Conservation (phyloP, 2,113 vertebrate genomes). For the Pedionomus torquatus region DNA sequence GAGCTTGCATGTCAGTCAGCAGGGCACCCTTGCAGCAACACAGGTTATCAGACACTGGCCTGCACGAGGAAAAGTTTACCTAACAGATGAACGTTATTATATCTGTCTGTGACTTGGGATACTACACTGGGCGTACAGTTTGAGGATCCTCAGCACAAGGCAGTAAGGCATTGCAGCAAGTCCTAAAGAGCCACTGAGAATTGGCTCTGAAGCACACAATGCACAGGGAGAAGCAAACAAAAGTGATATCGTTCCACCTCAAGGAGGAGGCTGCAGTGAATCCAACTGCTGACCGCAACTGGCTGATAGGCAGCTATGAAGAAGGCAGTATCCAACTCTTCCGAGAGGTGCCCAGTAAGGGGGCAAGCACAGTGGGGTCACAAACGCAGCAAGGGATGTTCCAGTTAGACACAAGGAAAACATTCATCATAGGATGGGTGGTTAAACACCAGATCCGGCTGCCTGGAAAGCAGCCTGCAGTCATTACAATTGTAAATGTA, state of each 20-base stretch:
- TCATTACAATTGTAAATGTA: neutral
- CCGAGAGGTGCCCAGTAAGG: fast-evolving
- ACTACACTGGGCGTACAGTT: neutral
- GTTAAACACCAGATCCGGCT: neutral
- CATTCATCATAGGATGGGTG: neutral
- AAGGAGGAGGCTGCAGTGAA: neutral
- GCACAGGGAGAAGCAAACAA: neutral
- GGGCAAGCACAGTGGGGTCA: fast-evolving
- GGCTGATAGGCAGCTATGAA: neutral
- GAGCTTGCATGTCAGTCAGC: neutral
- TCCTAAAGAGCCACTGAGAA: neutral
- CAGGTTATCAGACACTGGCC: neutral
- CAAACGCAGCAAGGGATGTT: neutral
- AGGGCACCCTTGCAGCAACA: neutral
- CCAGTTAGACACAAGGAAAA: neutral
- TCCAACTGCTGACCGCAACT: neutral
- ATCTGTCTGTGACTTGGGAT: neutral
- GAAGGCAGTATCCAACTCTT: neutral
- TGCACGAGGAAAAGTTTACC: neutral
- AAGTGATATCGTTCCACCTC: neutral
- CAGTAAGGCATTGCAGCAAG: neutral
- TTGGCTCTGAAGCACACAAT: neutral
- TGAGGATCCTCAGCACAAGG: neutral
- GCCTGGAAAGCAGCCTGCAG: neutral
- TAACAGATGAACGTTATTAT: neutral